Evolutionary conservation across 1,140 invertebrate species (phyloP).

Genomic region (Oppia nitens): DNA sequence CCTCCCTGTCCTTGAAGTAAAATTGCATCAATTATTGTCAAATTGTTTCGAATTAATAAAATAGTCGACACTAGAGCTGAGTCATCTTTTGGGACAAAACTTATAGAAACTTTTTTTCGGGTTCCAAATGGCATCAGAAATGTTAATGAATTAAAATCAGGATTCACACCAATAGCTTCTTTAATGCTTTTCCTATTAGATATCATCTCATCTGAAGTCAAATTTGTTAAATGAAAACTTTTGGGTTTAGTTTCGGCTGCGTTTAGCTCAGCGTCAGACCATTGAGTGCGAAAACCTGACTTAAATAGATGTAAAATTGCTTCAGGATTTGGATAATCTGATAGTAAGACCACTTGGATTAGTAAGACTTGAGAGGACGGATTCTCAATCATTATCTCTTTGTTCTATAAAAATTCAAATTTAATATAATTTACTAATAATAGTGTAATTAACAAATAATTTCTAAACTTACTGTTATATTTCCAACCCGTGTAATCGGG

Average conservation of each 20-base stretch:
- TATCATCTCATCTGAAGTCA: slow-evolving; percentile 14
- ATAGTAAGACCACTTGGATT: slow-evolving; percentile 35
- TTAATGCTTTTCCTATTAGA: slow-evolving; percentile 31
- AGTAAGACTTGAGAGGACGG: slow-evolving; percentile 33
- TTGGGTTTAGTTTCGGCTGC: background rate
- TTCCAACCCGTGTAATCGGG: slow-evolving; percentile 63
- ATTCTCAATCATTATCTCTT: slow-evolving; percentile 37
- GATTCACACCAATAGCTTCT: slow-evolving; percentile 29
- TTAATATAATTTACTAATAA: too few relatives aligned
- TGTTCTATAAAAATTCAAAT: slow-evolving; percentile 27
- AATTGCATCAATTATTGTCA: slow-evolving; percentile 74
- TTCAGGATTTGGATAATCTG: slow-evolving; percentile 36
- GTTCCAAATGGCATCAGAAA: slow-evolving; percentile 33
- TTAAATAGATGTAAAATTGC: slow-evolving; percentile 30
- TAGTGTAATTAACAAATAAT: slow-evolving; percentile 3
- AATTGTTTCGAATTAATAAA: slow-evolving; percentile 56
- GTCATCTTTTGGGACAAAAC: slow-evolving; percentile 36
- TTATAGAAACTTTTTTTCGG: slow-evolving; percentile 33
- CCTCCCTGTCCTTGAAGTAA: slow-evolving; percentile 63
- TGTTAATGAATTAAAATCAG: slow-evolving; percentile 31
- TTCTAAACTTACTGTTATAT: slow-evolving; percentile 38
- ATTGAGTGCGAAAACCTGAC: slow-evolving; percentile 5
- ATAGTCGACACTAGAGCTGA: slow-evolving; percentile 26
- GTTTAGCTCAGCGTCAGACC: slow-evolving; percentile 6
- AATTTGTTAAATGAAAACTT: background rate